Conservation (phyloP, 53 echinoderm and acorn worm species). For the Luidia sarsii region DNA sequence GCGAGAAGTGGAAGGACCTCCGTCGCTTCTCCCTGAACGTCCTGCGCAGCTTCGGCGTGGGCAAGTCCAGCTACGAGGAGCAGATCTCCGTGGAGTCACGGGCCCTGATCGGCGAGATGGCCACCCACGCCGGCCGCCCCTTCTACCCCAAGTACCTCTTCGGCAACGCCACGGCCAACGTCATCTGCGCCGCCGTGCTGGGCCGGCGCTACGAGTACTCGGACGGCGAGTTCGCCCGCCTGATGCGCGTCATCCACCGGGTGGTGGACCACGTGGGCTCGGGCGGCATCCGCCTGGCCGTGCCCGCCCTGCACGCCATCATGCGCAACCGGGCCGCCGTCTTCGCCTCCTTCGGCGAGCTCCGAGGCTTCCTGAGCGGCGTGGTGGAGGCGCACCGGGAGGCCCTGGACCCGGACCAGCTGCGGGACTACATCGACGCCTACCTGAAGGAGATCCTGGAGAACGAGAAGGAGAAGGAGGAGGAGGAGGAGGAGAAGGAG, state of each 20-base stretch:
- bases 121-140: not conserved
- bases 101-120: slow-evolving; percentile 19
- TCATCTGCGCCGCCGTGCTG: slow-evolving; percentile 54
- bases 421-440: slow-evolving; percentile 48
- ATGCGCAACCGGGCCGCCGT: slow-evolving; percentile 6
- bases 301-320: slow-evolving; percentile 24
- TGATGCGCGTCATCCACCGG: slow-evolving; percentile 50
- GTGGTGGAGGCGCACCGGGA: slow-evolving; percentile 43
- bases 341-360: slow-evolving; percentile 15
- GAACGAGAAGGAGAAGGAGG: slow-evolving; percentile 1
- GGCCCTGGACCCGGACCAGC: slow-evolving; percentile 6
- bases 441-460: slow-evolving; percentile 45
- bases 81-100: slow-evolving; percentile 28
- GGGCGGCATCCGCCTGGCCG: slow-evolving; percentile 11
- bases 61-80: slow-evolving; percentile 53
- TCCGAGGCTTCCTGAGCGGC: slow-evolving; percentile 16
- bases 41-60: slow-evolving; percentile 54
- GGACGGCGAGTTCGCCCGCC: slow-evolving; percentile 36
- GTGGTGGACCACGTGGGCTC: slow-evolving; percentile 22
- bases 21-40: slow-evolving; percentile 46
- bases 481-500: not conserved
- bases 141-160: slow-evolving; percentile 56
- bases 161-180: slow-evolving; percentile 62
- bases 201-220: slow-evolving; percentile 54
- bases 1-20: slow-evolving; percentile 42